These are phyloP conservation scores for Hippocampus comes DNA, from an alignment of 2,113 vertebrate species.

Conservation along the genomic window DNA sequence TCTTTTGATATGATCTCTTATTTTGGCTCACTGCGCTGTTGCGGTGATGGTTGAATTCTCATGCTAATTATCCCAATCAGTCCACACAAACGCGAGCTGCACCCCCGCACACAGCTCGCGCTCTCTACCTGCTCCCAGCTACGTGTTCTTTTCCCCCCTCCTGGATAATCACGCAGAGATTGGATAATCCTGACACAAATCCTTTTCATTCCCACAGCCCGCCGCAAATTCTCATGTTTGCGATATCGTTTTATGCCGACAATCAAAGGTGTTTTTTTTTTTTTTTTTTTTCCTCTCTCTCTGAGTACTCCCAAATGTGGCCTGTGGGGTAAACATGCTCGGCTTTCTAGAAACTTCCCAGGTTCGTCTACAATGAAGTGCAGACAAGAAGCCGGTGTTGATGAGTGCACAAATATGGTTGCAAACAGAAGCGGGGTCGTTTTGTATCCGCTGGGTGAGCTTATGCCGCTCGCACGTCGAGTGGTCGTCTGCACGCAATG, in stretches of 20 bases:
- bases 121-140: constrained; percentile 39
- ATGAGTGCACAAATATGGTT: constrained; percentile 39
- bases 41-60: constrained; percentile 74
- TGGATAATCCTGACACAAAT: constrained; percentile 66
- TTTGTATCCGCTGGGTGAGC: constrained; percentile 23
- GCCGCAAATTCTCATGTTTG: constrained; percentile 53
- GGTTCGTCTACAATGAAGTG: constrained; percentile 34
- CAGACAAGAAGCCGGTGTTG: constrained; percentile 20
- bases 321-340: constrained; percentile 35
- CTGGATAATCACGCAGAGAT: constrained; percentile 60
- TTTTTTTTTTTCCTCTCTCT: neutral
- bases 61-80: constrained; percentile 74
- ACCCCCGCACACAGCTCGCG: neutral
- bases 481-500: no score
- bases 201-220: constrained; percentile 55
- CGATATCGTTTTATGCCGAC: constrained; percentile 53
- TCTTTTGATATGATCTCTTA: neutral
- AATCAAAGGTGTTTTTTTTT: constrained; percentile 53
- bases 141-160: constrained; percentile 30
- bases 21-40: neutral
- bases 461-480: no score
- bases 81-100: constrained; percentile 43
- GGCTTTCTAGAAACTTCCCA: constrained; percentile 37
- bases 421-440: constrained; percentile 47
- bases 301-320: constrained; percentile 40